Evolutionary conservation across 2,113 vertebrate genomes (phyloP).

Genomic region (Eublepharis macularius): DNA sequence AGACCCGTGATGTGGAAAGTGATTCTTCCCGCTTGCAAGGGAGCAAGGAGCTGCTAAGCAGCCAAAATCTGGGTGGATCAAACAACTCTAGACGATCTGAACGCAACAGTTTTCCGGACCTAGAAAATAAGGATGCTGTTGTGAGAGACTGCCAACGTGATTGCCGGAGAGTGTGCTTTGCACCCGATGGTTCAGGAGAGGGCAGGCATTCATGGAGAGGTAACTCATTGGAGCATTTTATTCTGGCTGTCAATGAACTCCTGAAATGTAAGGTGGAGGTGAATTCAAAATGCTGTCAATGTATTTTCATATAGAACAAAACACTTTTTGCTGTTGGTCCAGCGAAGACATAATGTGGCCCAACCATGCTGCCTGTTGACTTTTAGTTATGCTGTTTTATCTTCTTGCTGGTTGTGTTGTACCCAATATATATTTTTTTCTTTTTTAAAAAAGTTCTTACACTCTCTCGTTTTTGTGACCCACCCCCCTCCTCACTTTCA

Average conservation of each 20-base stretch:
- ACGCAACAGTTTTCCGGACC: constrained; percentile 10
- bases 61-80: constrained; percentile 36
- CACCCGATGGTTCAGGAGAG: neutral
- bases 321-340: neutral
- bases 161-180: constrained; percentile 12
- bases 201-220: constrained; percentile 53
- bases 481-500: no score
- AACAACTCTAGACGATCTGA: constrained; percentile 35
- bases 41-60: constrained; percentile 28
- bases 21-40: constrained; percentile 7
- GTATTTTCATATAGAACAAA: neutral
- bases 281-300: accelerated
- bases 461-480: no score
- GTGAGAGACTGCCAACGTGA: constrained; percentile 23
- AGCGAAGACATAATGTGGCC: neutral
- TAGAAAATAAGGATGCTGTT: constrained; percentile 25
- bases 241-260: neutral
- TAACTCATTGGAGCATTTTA: constrained; percentile 21
- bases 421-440: no score
- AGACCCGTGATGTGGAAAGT: neutral
- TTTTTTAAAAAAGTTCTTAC: no score
- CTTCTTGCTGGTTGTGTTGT: no score
- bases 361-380: no score
- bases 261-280: neutral
- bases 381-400: no score